Percentiles rank a stretch among this genome's conserved stretches.
Conservation (phyloP, 30 jellyfish, hydroid and myxozoan genomes). For the Turritopsis dohrnii region DNA sequence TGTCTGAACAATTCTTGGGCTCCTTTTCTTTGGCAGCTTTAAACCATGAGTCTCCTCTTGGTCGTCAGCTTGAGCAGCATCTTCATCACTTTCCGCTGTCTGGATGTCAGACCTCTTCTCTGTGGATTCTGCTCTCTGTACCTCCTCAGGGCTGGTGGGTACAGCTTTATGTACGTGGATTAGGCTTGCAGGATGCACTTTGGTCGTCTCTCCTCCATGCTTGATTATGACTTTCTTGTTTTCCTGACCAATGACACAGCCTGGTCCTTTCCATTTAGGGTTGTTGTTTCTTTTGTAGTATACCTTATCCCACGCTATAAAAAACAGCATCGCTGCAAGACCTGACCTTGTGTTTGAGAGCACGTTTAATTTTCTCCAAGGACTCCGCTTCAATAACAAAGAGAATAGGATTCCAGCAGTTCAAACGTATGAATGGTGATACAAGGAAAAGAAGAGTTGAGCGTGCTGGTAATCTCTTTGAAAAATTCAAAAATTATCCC, state of each 20-base stretch:
- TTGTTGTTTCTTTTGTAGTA: conserved; percentile 47
- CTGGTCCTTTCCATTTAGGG: conserved; percentile 67
- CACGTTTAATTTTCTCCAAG: conserved; percentile 48
- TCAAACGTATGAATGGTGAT: no score
- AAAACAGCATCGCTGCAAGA: conserved; percentile 30
- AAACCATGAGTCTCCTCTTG: neutral
- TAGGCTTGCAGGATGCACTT: conserved; percentile 35
- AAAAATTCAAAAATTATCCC: no score
- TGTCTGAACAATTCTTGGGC: conserved; percentile 30
- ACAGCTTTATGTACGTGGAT: neutral
- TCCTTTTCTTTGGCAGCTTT: no score
- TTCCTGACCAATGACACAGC: conserved; percentile 38
- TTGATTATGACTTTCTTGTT: conserved; percentile 21
- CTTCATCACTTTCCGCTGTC: neutral
- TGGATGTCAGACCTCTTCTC: no score
- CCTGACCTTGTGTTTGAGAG: conserved; percentile 47
- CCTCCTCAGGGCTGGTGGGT: conserved; percentile 4
- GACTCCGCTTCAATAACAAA: no score
- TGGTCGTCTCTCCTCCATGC: no score
- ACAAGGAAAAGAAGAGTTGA: no score
- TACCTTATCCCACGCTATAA: conserved; percentile 41
- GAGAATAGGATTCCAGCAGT: no score
- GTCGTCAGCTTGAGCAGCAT: neutral
- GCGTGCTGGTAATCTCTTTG: no score
- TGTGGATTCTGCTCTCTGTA: neutral